Evolutionary conservation across 2,797 vertebrate species (phyloP).

Genomic region (Hoplostethus atlanticus): DNA sequence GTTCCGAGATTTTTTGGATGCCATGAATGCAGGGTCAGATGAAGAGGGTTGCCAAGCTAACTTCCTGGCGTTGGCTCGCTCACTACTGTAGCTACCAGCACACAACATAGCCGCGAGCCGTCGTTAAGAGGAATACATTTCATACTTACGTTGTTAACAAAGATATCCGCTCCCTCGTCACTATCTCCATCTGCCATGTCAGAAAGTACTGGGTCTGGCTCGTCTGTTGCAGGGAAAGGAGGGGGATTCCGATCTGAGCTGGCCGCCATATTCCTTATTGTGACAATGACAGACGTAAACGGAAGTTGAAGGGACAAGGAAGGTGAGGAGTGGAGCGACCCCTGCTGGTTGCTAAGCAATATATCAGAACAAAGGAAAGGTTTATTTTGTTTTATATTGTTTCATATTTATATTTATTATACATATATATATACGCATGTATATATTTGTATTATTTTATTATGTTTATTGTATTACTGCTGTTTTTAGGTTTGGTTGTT

Average conservation of each 20-base stretch:
- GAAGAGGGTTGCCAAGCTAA: constrained; percentile 28
- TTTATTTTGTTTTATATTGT: no score
- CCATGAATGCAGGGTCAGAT: constrained; percentile 44
- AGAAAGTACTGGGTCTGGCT: constrained; percentile 57
- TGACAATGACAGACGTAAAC: constrained; percentile 60
- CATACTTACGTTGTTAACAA: constrained; percentile 73
- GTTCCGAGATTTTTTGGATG: background rate
- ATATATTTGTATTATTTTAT: no score
- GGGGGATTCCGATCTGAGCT: constrained; percentile 81
- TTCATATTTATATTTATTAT: no score
- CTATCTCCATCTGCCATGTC: constrained; percentile 78
- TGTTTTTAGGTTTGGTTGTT: no score
- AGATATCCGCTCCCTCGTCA: constrained; percentile 86
- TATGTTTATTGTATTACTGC: no score
- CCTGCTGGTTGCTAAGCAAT: constrained; percentile 20
- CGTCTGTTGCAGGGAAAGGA: constrained; percentile 78
- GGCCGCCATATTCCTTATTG: constrained; percentile 79
- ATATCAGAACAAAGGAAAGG: no score
- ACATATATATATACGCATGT: no score
- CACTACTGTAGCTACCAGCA: background rate
- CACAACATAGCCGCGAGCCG: no score
- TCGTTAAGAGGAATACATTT: background rate
- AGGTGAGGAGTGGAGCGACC: constrained; percentile 39
- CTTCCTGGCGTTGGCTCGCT: background rate
- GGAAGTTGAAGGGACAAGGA: constrained; percentile 33